Base-by-base conservation (phyloP, 1,140 invertebrate species). In the Hermetia illucens region DNA sequence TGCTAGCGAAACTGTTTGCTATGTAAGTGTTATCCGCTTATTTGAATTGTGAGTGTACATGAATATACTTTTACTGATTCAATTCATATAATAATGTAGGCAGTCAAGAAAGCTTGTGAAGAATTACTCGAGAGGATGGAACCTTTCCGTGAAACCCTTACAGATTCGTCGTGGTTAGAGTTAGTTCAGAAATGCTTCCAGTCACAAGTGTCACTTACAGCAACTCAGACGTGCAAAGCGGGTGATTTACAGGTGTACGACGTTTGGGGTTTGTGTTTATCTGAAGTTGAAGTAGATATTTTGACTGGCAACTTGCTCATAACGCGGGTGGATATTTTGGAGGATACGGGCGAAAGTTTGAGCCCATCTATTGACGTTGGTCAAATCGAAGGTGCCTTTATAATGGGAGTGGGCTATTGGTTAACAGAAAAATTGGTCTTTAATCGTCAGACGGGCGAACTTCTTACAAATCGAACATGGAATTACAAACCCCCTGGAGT, bases 391-490 rank as follows among this genome's bases (percentile, higher is more conserved):
- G 85, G 82, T 20, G 77, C 77, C 2, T 82, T 82, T 52, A 61
- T 84, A 0, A 84, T 86, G 77, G 85, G 82, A 4, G 44, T 82
- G 4, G 83, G 85, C 17, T 77, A 79, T 47, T 81, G 71, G 63
- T 73, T 77, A 1, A 62, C 56, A 2, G 83, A 89, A 58, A 62
- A 77, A 37, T 47, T 81, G 20, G 63, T 71, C 3, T 75, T 71
- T 45, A 64, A 79, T 49, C 52, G 63, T 16, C 48, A 66, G 27
- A 74, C 73, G 35, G 83, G 79, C 6, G 52, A 63, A 43, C 57
- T 77, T 17, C 60, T 79, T 1, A 82, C 77, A 21, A 69, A 76
- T 42, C 66, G 75, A 42, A 80, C 79, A 21, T 79, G 82, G 70
- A 75, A 69, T 44, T 88, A 86, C 57, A 82, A 85, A 50, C 71